Base-by-base conservation (phyloP, 2,888 invertebrate species). In the Laothoe populi region DNA sequence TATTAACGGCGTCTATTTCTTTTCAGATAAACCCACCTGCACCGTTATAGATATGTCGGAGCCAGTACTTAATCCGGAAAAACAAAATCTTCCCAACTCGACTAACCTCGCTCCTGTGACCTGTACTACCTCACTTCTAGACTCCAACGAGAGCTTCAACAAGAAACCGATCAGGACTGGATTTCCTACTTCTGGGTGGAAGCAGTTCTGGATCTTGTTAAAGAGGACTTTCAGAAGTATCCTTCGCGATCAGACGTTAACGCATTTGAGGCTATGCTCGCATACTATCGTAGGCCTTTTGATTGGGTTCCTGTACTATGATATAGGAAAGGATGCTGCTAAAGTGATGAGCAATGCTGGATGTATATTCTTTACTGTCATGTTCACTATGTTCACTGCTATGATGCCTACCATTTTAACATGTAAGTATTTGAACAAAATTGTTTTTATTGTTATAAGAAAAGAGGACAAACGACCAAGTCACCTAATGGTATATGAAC, bases 391-490 rank as follows among this genome's bases (percentile, higher is more conserved):
- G 96, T 99, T 99, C 86, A 98, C 98, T 60, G 98, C 99, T 59
- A 97, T 99, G 96, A 99, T 99, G 99, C 98, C 99, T 69, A 99
- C 99, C 59, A 98, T 99, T 79, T 95, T 99, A 77, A 99, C 99
- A 82, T 99, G 99, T 99, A 92, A 97, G 97, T 95, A 68, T 59
- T 21, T 26, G n/a, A 3, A 31, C 2, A 16, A 16, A n/a, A 3
- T 8, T 60, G 13, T 35, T 19, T 16, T 44, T n/a, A 16, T 40
- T 23, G 4, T 38, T 42, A 4, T 11, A 40, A 10, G 0, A 2
- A 3, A 13, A 40, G 40, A 5, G n/a, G 13, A 3, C 40, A 40
- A 13, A 40, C 4, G 40, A 13, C 13, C 31, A n/a, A n/a, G n/a
- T n/a, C n/a, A n/a, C n/a, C n/a, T n/a, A n/a, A n/a, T n/a, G n/a